Base-by-base conservation (phyloP, 35 echinoderm and acorn worm genomes). In the Chiridota heheva region DNA sequence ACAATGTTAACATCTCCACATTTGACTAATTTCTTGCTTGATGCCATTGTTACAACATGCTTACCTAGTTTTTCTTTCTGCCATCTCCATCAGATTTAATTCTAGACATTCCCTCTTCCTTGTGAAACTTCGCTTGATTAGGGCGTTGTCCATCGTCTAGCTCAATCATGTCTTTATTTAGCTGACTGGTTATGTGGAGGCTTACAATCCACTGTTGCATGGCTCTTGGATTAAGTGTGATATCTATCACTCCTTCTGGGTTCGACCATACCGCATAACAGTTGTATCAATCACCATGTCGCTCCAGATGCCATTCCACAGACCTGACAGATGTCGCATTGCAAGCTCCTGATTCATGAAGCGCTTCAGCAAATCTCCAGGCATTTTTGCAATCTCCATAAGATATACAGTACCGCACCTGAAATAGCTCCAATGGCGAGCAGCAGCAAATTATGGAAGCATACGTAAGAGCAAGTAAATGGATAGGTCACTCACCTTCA, bases 201-300 rank as follows among this genome's bases (percentile, higher is more conserved):
- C 68, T 71, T 25, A 71, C 20, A 13, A 38, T 38, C 68, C 16
- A 71, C 39, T 6, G 24, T 40, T 71, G 32, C 33, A 71, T 20
- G 36, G 68, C 33, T 7, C 4, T 4, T 8, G 68, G 68, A n/a
- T n/a, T 39, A 12, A 71, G 68, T 27, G 68, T 71, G 25, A 71
- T 71, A 4, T 38, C 68, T 4, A 71, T 40, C 8, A 71, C 4
- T 30, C 68, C 68, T 8, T 38, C 33, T 71, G 68, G 68, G 4
- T 38, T 8, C 41, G 68, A 71, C 68, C 68, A 71, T 71, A 71
- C 4, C 36, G 10, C 68, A 71, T n/a, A n/a, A n/a, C n/a, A n/a
- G n/a, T n/a, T n/a, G n/a, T 71, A n/a, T 40, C 68, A 36, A 71
- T 71, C 29, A 71, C 32, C 68, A 71, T 71, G 25, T 71, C 72